Conservation (phyloP, 2,888 invertebrate genomes). For the Coelopa pilipes region DNA sequence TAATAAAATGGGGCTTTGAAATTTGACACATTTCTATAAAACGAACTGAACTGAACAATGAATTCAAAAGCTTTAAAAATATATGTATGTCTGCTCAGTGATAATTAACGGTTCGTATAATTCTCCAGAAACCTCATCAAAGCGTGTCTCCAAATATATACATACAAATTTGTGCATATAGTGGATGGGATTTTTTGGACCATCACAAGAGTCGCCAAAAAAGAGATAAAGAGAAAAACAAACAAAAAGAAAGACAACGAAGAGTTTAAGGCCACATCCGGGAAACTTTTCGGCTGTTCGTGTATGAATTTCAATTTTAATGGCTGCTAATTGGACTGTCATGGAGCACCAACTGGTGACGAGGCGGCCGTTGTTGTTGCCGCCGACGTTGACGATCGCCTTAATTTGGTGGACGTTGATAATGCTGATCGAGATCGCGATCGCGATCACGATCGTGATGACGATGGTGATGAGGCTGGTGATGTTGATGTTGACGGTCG, state of each 20-base stretch:
- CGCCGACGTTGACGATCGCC: not conserved
- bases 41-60: no score
- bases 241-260: not conserved
- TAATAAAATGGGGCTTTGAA: no score
- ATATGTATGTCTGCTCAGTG: conserved; percentile 58
- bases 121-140: conserved; percentile 56
- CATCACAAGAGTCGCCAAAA: no score
- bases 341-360: conserved; percentile 1
- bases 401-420: not conserved
- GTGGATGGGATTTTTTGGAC: not conserved
- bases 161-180: no score
- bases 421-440: no score
- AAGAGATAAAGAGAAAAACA: not conserved
- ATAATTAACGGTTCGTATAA: conserved; percentile 62
- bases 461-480: no score
- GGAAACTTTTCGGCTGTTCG: not conserved
- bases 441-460: no score
- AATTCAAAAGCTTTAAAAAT: not conserved
- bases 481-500: not conserved
- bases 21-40: no score
- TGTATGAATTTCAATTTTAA: conserved; percentile 12
- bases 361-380: conserved; percentile 3
- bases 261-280: conserved; percentile 1
- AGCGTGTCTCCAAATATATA: conserved; percentile 42
- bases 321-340: conserved; percentile 28